Evolutionary conservation across 1,140 invertebrate genomes (phyloP), one percentile per base, ranked within the genome.

Genomic region (Lasioglossum baleicum): DNA sequence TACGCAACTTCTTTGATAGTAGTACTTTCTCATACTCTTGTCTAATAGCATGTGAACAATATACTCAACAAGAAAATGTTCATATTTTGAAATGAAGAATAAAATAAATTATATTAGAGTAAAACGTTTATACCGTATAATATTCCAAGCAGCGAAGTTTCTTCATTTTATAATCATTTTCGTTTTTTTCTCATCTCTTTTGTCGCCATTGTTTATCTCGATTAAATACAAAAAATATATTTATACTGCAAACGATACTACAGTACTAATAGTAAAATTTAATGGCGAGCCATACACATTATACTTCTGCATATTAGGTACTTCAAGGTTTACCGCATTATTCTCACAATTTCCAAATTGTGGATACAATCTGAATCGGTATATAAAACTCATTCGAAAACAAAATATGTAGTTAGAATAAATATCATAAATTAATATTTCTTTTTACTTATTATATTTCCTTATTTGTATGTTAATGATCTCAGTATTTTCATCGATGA

Each of bases 301-400:
- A 5, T 56, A 31, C 44, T 31, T 13, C 48, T 20, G 58, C 40
- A 79, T 15, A 7, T 26, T 84, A 84, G 66, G 69, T 83, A 79
- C 48, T 79, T 44, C 63, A 63, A 58, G 40, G 74, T 76, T 81
- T 60, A 71, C 53, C 58, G 26, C 15, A 53, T 53, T 53, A 53
- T 20, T 53, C 17, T 53, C 17, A 53, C 13, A 53, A 53, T 53
- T 53, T 53, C 1, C 5, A 10, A 53, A 53, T 11, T 15, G 15
- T 15, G 13, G 51, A 2, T 53, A 51, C 42, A 42, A 42, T 42
- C 48, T 51, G 11, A 51, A 51, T 26, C 26, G 26, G 3, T 51
- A 13, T 51, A 13, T 11, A 13, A 11, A 51, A 51, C 10, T 51
- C 2, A 51, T 15, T 11, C 2, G 11, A 51, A 51, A 11, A 13